phyloP scores from a whole-genome alignment of 2,113 vertebrate species.

The Paratilapia polleni region DNA sequence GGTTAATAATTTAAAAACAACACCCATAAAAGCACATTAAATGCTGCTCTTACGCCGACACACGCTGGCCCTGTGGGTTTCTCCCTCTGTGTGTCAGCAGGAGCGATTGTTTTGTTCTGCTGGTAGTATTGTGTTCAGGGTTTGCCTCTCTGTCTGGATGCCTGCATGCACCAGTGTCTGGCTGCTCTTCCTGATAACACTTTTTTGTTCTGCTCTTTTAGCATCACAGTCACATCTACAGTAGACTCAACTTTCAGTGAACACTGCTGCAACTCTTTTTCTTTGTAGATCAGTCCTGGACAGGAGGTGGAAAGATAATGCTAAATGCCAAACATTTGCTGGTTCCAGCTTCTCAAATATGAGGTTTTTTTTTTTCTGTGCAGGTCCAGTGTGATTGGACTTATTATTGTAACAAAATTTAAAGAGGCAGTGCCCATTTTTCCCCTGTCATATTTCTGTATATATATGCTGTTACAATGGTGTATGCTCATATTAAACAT shows the following conservation, averaged over 20 bases:
- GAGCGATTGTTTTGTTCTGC: slow-evolving; percentile 38
- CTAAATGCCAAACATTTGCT: neutral
- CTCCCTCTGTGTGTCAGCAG: slow-evolving; percentile 32
- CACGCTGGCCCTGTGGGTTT: neutral
- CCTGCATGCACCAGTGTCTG: slow-evolving; percentile 21
- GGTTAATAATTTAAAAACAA: neutral
- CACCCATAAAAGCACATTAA: neutral
- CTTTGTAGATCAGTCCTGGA: neutral
- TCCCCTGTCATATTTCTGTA: no score
- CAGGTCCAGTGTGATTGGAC: neutral
- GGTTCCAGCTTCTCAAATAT: neutral
- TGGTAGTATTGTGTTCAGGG: slow-evolving; percentile 28
- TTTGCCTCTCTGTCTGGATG: slow-evolving; percentile 31
- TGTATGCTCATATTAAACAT: neutral
- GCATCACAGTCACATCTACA: slow-evolving; percentile 1
- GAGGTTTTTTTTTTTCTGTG: neutral
- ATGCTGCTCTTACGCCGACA: neutral
- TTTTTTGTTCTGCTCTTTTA: slow-evolving; percentile 23
- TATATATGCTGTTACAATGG: no score
- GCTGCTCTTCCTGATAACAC: slow-evolving; percentile 55
- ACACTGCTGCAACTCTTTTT: neutral
- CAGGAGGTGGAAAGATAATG: neutral
- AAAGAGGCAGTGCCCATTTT: neutral
- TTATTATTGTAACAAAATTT: neutral
- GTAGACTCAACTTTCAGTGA: neutral